These are phyloP conservation scores for Augochlora pura DNA, from an alignment of 1,140 invertebrate genomes.

Conservation along the genomic window DNA sequence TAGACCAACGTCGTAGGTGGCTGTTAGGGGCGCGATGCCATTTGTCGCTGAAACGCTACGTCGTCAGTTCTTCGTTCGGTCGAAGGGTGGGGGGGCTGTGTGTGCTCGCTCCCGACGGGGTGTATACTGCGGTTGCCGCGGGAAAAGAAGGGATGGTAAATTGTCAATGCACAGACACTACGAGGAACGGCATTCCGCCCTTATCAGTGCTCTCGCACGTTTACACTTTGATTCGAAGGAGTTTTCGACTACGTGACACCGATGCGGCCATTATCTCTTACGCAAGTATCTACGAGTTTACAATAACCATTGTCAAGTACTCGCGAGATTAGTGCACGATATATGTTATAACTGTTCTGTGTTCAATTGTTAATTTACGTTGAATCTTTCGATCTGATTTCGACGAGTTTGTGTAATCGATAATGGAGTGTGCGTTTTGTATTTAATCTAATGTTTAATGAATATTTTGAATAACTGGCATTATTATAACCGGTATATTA, in stretches of 20 bases:
- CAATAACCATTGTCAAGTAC: too few species aligned
- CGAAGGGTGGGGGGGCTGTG: neutral
- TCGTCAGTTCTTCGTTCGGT: constrained; percentile 10
- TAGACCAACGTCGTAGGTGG: constrained; percentile 38
- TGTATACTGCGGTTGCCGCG: constrained; percentile 16
- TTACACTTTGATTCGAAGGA: constrained; percentile 6
- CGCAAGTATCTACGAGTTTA: neutral
- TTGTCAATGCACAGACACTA: constrained; percentile 35
- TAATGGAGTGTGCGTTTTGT: too few species aligned
- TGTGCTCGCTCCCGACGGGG: too few species aligned
- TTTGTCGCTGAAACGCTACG: constrained; percentile 21
- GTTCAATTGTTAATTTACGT: too few species aligned
- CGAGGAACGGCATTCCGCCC: too few species aligned
- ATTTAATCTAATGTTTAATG: too few species aligned
- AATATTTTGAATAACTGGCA: too few species aligned
- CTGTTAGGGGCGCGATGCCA: constrained; percentile 17
- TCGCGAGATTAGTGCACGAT: too few species aligned
- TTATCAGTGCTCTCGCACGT: neutral
- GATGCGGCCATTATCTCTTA: neutral
- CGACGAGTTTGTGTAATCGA: too few species aligned
- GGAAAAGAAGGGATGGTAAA: constrained; percentile 43
- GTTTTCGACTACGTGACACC: neutral
- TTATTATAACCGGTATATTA: too few species aligned
- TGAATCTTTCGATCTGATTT: too few species aligned
- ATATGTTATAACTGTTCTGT: too few species aligned